phyloP scores from a whole-genome alignment of 2,888 invertebrate genomes.

The Leptinotarsa tumamoca region DNA sequence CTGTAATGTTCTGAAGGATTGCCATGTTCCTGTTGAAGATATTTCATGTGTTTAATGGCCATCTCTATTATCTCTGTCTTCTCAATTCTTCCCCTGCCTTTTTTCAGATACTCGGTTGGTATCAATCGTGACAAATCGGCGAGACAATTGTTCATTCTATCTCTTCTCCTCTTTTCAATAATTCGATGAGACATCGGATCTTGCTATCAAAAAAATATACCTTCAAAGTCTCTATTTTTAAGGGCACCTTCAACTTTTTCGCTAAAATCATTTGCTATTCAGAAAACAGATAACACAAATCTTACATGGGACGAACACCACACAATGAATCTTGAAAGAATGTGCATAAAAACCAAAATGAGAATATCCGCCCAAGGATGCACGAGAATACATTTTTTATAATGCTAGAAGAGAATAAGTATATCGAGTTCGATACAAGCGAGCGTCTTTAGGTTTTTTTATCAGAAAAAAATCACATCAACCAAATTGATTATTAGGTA shows the following conservation, averaged over 20 bases:
- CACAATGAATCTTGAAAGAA: not conserved
- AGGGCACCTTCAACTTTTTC: slow-evolving; percentile 40
- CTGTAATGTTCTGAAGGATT: slow-evolving; percentile 63
- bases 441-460: too few relatives aligned
- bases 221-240: slow-evolving; percentile 43
- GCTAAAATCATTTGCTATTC: slow-evolving; percentile 45
- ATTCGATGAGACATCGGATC: slow-evolving; percentile 98
- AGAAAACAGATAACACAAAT: slow-evolving; percentile 26
- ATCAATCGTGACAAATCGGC: slow-evolving; percentile 94
- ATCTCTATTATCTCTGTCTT: slow-evolving; percentile 99
- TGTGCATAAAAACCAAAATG: not conserved
- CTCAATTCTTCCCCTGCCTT: slow-evolving; percentile 94
- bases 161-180: slow-evolving; percentile 93
- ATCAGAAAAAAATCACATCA: too few relatives aligned
- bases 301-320: slow-evolving; percentile 5
- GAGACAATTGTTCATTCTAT: slow-evolving; percentile 97
- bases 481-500: too few relatives aligned
- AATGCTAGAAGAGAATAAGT: too few relatives aligned
- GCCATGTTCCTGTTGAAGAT: slow-evolving; percentile 78
- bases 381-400: too few relatives aligned
- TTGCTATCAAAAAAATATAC: slow-evolving; percentile 72
- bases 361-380: slow-evolving; percentile 38
- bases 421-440: too few relatives aligned
- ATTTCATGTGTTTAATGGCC: slow-evolving; percentile 95
- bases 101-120: slow-evolving; percentile 92